Evolutionary conservation across 2,888 invertebrate species (phyloP), one percentile per base, ranked within the genome.

Genomic region (Coelopa pilipes): DNA sequence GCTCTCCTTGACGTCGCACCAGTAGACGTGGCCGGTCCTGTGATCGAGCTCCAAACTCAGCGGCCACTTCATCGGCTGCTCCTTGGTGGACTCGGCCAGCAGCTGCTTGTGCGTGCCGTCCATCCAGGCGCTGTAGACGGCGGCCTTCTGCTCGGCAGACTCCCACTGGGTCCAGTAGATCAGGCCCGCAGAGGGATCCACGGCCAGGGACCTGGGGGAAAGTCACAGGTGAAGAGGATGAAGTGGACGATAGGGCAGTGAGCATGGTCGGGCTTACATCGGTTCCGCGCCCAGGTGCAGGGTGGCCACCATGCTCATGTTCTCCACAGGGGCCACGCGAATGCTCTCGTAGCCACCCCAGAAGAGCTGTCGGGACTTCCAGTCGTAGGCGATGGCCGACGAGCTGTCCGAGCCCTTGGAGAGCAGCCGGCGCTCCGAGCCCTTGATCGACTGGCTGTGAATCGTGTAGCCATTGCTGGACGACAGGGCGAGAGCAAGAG

Each of bases 81-180:
- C 91, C 90, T 90, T 90, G 89, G 93, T 84, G 89, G 90, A 78
- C 92, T 89, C 87, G 13, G 93, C 86, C 78, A 94, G 89, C 70
- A 88, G 83, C 81, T 89, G 89, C 68, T 91, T 89, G 80, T 90
- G 89, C 1, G 89, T 87, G 13, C 95, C 96, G 87, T 95, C 94
- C 93, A 95, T 92, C 89, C 90, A 90, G 24, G 93, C 92, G 60
- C 89, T 88, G 85, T 92, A 92, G 79, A 95, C 91, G 77, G 90
- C 90, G 11, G 92, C 92, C 17, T 85, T 85, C 13, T 78, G 80
- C 15, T 81, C 81, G 1, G 79, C 76, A 5, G 78, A 86, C 34
- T 90, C 89, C 93, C 94, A 95, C 83, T 92, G 92, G 1, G 92
- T 89, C 94, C 94, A 96, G 88, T 92, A 96, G 90, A 96, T 92